A percentile compares a stretch with the other conserved stretches of the same genome.
Conservation (phyloP, 2,113 vertebrate genomes). For the Crotalus tigris region DNA sequence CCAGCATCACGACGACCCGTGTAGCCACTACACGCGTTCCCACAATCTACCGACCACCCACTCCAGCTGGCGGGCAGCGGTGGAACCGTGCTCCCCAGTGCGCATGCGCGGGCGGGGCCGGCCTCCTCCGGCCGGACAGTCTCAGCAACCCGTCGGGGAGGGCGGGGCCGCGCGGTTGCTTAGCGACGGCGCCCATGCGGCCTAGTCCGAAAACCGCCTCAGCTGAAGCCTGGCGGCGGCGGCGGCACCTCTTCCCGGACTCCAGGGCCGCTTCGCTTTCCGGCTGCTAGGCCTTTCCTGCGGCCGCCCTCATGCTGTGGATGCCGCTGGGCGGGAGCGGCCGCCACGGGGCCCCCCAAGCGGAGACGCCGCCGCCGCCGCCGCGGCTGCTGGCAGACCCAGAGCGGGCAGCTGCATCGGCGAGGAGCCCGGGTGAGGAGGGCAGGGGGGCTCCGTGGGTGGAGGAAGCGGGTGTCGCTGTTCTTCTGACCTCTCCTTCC, state of each 20-base stretch:
- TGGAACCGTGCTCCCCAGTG: too few species aligned
- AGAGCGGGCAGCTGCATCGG: background rate
- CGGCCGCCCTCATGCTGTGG: slow-evolving; percentile 40
- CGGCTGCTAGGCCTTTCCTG: background rate
- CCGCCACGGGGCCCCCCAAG: slow-evolving; percentile 50
- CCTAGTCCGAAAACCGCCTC: slow-evolving; percentile 6
- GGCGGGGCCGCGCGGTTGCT: slow-evolving; percentile 43
- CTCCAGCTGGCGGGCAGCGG: background rate
- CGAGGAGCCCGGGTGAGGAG: background rate
- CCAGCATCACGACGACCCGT: background rate
- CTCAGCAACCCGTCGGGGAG: background rate
- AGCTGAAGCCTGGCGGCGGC: background rate
- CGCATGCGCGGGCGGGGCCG: background rate
- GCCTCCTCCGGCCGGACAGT: background rate
- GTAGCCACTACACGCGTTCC: background rate
- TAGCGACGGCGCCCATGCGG: slow-evolving; percentile 51
- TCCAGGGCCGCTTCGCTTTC: background rate
- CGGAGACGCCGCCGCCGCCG: slow-evolving; percentile 28
- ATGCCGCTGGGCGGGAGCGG: slow-evolving; percentile 52
- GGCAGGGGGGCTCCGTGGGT: slow-evolving; percentile 31
- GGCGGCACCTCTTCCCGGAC: background rate
- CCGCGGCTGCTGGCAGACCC: background rate
- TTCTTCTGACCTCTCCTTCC: background rate
- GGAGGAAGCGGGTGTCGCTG: background rate
- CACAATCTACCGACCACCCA: background rate